phyloP scores from a whole-genome alignment of 2,797 vertebrate species.

The Taenioides sp. region DNA sequence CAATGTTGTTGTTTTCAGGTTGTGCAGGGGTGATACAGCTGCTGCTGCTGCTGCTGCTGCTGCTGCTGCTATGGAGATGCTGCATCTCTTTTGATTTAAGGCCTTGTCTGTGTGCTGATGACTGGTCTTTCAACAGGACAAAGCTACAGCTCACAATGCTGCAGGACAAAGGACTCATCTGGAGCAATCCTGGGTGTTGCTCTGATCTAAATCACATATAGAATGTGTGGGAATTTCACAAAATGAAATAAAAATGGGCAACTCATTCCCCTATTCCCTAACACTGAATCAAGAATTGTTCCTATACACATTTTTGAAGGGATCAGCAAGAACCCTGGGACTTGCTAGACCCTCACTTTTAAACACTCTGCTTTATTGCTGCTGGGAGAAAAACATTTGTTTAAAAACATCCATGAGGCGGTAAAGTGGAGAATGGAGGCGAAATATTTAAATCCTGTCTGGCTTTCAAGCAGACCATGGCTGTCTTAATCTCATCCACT shows the following conservation, averaged over 20 bases:
- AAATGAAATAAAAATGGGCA: no score
- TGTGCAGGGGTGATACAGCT: neutral
- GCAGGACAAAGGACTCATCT: neutral
- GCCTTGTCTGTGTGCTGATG: neutral
- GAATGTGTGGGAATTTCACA: neutral
- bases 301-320: no score
- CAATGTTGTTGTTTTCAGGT: neutral
- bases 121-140: neutral
- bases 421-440: conserved; percentile 30
- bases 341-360: conserved; percentile 43
- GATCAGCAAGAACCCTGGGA: neutral
- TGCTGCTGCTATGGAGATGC: no score
- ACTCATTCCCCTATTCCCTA: neutral
- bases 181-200: neutral
- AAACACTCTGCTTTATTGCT: conserved; percentile 21
- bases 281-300: neutral
- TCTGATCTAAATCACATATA: neutral
- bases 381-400: conserved; percentile 22
- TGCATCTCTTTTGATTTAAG: neutral
- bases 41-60: no score
- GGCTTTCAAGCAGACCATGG: conserved; percentile 72
- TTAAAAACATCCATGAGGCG: conserved; percentile 40
- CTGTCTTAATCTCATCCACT: conserved; percentile 78
- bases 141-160: neutral
- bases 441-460: conserved; percentile 75